A percentile compares a stretch with the other conserved stretches of the same genome.
Conservation (phyloP, 1,140 invertebrate genomes). For the Drosophila azteca region DNA sequence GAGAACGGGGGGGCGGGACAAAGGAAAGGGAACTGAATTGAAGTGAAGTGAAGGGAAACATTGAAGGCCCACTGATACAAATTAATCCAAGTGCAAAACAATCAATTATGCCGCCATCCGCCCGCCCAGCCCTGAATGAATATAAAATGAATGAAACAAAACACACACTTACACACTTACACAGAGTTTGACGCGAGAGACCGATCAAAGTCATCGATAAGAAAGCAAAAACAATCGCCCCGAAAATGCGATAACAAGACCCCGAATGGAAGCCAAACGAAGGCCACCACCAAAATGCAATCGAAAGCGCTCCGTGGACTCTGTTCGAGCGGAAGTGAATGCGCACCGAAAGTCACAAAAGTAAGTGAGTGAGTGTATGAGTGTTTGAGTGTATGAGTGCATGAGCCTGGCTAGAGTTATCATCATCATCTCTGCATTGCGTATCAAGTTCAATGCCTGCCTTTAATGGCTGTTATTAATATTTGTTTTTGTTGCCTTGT, state of each 20-base stretch:
- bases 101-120: constrained; percentile 50
- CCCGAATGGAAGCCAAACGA: too few relatives aligned
- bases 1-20: too few relatives aligned
- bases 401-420: constrained; percentile 27
- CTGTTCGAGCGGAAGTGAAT: constrained; percentile 47
- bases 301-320: constrained; percentile 20
- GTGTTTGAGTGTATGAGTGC: background rate
- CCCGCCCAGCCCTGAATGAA: constrained; percentile 15
- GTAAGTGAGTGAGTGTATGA: background rate
- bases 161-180: background rate
- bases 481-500: background rate
- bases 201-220: constrained; percentile 22
- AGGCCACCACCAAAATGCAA: constrained; percentile 17
- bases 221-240: constrained; percentile 19
- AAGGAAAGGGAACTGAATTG: too few relatives aligned
- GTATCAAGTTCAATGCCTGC: constrained; percentile 59
- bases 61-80: background rate
- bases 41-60: background rate
- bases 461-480: constrained; percentile 43
- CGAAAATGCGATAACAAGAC: constrained; percentile 3
- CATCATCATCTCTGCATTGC: constrained; percentile 5
- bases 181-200: background rate
- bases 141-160: constrained; percentile 19
- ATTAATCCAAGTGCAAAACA: constrained; percentile 64
- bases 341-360: constrained; percentile 5